phyloP scores from a whole-genome alignment of 2,113 vertebrate genomes.

The Nothoprocta perdicaria region DNA sequence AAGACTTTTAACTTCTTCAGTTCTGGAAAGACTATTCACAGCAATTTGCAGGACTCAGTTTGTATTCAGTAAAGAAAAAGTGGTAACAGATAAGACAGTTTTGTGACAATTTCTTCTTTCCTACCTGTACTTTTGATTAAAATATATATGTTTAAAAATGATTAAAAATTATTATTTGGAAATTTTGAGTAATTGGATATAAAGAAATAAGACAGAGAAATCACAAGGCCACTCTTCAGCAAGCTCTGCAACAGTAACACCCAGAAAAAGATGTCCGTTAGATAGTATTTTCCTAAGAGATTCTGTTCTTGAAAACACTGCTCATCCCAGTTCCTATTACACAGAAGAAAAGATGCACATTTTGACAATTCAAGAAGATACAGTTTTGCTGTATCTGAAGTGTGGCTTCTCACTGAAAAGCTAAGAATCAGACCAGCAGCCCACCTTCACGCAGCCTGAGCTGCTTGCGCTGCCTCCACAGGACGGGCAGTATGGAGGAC shows the following conservation, averaged over 20 bases:
- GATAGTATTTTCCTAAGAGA: not conserved
- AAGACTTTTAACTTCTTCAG: not conserved
- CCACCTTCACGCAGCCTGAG: not conserved
- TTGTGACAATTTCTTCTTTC: not conserved
- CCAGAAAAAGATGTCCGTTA: not conserved
- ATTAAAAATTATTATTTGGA: not conserved
- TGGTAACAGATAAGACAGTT: not conserved
- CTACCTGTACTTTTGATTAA: not conserved
- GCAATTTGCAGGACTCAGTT: not conserved
- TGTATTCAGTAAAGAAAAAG: not conserved
- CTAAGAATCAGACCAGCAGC: not conserved
- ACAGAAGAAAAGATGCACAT: not conserved
- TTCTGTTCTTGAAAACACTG: not conserved
- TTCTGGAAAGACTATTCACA: not conserved
- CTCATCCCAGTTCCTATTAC: not conserved
- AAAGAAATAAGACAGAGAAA: not conserved
- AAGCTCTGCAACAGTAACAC: not conserved
- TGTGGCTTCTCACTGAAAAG: not conserved
- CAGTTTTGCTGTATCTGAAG: slow-evolving; percentile 1
- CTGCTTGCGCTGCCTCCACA: not conserved
- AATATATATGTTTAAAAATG: not conserved
- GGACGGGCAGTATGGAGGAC: not conserved
- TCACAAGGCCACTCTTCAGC: slow-evolving; percentile 12
- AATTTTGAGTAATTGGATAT: slow-evolving; percentile 16
- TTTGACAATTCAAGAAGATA: slow-evolving; percentile 9